These are phyloP conservation scores for Protosalanx chinensis DNA, from an alignment of 2,797 vertebrate genomes.

Conservation along the genomic window DNA sequence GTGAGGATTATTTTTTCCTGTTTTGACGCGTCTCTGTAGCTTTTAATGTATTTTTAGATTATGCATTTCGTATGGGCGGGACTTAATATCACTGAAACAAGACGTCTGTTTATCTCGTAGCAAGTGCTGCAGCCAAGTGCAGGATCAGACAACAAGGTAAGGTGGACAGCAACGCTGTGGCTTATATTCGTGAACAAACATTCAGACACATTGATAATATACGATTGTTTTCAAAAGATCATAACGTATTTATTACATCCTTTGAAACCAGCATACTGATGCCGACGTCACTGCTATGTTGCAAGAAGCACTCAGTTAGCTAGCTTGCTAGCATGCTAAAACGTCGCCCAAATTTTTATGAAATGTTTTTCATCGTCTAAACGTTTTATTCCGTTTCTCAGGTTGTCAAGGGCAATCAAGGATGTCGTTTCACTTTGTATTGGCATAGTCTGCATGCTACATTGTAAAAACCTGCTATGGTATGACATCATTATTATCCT, in stretches of 20 bases:
- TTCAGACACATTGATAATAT: not conserved
- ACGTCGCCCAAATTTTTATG: not conserved
- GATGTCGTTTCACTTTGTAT: not conserved
- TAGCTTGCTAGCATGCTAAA: not conserved
- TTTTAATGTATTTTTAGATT: not conserved
- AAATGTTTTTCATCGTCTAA: not conserved
- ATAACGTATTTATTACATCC: not conserved
- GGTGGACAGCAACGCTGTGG: constrained; percentile 31
- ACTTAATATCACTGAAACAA: constrained; percentile 45
- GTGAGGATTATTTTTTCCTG: constrained; percentile 8
- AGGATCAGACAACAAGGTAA: constrained; percentile 60
- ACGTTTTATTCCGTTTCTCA: no score
- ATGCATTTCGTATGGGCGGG: constrained; percentile 49
- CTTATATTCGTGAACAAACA: not conserved
- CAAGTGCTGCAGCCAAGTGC: constrained; percentile 36
- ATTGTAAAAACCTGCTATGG: not conserved
- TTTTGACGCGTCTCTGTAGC: not conserved
- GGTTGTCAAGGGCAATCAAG: not conserved
- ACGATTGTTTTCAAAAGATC: not conserved
- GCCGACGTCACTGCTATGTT: constrained; percentile 13
- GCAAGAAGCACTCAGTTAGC: constrained; percentile 23
- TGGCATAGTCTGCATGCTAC: not conserved
- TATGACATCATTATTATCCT: not conserved
- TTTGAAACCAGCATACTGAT: not conserved
- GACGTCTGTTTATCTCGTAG: constrained; percentile 45